These are phyloP conservation scores for Argya squamiceps DNA, from an alignment of 2,797 vertebrate genomes.

Conservation along the genomic window DNA sequence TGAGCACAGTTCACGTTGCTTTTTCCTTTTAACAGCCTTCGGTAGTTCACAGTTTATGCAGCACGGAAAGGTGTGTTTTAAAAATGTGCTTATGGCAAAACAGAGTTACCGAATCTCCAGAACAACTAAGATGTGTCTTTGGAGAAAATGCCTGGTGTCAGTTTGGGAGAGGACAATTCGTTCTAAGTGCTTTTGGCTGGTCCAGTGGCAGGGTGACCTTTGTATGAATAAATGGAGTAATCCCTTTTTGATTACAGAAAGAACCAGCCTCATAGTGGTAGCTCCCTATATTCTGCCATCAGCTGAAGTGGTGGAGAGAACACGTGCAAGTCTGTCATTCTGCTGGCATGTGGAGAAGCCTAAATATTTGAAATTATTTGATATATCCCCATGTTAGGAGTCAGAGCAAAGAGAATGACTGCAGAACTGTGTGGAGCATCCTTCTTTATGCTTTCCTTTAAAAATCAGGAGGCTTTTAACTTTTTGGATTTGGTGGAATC, in stretches of 20 bases:
- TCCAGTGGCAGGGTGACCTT: conserved; percentile 7
- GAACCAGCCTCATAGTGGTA: background rate
- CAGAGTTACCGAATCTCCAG: background rate
- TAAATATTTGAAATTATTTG: background rate
- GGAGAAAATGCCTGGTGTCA: background rate
- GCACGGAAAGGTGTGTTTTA: background rate
- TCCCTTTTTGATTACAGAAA: conserved; percentile 40
- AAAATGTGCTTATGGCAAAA: background rate
- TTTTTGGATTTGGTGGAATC: conserved; percentile 50
- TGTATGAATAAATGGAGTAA: conserved; percentile 23
- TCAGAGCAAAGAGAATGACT: background rate
- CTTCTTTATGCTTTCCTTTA: conserved; percentile 29
- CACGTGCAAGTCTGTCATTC: background rate
- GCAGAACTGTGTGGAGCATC: background rate
- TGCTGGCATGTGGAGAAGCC: background rate
- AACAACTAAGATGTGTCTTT: background rate
- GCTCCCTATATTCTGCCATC: background rate
- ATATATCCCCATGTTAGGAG: background rate
- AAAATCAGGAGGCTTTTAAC: conserved; percentile 13
- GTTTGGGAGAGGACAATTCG: background rate
- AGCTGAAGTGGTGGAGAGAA: background rate
- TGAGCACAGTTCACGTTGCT: rapidly evolving
- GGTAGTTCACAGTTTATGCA: background rate
- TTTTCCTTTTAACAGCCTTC: background rate
- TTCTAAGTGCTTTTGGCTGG: background rate